Conservation (phyloP, 2,888 invertebrate species). For the Ennomos fuscantarius region DNA sequence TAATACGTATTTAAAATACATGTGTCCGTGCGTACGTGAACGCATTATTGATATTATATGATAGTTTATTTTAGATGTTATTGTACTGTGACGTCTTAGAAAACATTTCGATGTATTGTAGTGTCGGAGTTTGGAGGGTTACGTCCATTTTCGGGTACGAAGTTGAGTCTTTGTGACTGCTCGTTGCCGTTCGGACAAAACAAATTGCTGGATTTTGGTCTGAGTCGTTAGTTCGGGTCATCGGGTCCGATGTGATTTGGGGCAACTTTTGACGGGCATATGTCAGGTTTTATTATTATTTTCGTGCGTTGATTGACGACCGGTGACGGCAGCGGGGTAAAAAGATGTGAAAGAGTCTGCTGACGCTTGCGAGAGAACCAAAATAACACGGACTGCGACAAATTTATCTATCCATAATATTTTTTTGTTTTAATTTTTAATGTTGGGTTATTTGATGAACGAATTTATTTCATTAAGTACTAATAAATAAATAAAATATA, state of each 20-base stretch:
- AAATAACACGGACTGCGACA: background rate
- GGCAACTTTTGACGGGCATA: conserved; percentile 79
- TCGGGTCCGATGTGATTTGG: conserved; percentile 81
- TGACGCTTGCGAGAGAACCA: conserved; percentile 7
- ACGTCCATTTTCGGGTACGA: conserved; percentile 41
- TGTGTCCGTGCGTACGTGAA: conserved; percentile 75
- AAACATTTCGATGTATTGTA: conserved; percentile 46
- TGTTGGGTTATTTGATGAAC: too few species aligned
- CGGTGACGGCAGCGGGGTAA: conserved; percentile 36
- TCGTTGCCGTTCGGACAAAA: conserved; percentile 30
- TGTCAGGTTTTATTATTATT: conserved; percentile 75
- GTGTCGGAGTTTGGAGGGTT: conserved; percentile 16
- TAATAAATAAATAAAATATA: too few species aligned
- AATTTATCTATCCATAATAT: background rate
- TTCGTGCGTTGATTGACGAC: conserved; percentile 71
- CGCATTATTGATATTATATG: conserved; percentile 84
- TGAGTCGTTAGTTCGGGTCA: conserved; percentile 82
- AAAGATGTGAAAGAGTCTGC: conserved; percentile 9
- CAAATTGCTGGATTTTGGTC: conserved; percentile 77
- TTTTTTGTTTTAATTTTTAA: too few species aligned
- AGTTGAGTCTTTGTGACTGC: conserved; percentile 44
- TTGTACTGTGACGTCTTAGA: conserved; percentile 60
- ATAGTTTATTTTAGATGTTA: conserved; percentile 80
- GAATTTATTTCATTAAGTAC: too few species aligned
- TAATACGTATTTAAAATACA: conserved; percentile 84